phyloP scores from a whole-genome alignment of 2,113 vertebrate species.

The Chaetura pelagica region DNA sequence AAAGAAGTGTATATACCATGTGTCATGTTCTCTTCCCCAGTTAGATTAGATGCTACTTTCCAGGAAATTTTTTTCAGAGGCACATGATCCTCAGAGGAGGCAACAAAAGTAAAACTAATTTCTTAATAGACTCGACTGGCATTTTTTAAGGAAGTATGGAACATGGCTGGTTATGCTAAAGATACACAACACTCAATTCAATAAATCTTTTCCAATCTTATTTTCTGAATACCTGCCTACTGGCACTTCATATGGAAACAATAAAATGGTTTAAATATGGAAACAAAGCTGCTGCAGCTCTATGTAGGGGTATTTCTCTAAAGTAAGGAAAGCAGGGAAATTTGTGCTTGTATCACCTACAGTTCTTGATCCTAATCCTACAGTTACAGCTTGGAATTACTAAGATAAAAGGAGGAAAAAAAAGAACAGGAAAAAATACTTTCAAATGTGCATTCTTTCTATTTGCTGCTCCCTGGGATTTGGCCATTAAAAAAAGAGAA shows the following conservation, averaged over 20 bases:
- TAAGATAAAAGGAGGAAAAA: not conserved
- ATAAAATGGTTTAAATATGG: not conserved
- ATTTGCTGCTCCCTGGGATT: not conserved
- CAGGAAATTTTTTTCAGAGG: not conserved
- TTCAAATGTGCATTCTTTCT: not conserved
- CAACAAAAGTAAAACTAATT: not conserved
- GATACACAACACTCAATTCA: not conserved
- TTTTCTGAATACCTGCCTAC: not conserved
- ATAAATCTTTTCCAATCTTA: not conserved
- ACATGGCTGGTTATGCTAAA: not conserved
- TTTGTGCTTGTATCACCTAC: not conserved
- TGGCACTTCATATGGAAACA: not conserved
- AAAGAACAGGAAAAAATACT: not conserved
- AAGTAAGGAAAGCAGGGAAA: not conserved
- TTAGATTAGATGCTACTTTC: not conserved
- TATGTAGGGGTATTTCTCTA: not conserved
- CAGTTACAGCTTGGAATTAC: not conserved
- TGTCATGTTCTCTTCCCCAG: not conserved
- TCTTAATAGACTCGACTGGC: not conserved
- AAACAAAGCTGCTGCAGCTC: not conserved
- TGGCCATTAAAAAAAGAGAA: not conserved
- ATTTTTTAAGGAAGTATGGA: not conserved
- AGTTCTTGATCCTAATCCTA: not conserved
- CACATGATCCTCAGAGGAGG: not conserved
- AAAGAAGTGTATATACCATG: fast-evolving